A percentile compares a stretch with the other conserved stretches of the same genome.
These are phyloP conservation scores for Coluber constrictor DNA, from an alignment of 2,797 vertebrate species.

Conservation along the genomic window DNA sequence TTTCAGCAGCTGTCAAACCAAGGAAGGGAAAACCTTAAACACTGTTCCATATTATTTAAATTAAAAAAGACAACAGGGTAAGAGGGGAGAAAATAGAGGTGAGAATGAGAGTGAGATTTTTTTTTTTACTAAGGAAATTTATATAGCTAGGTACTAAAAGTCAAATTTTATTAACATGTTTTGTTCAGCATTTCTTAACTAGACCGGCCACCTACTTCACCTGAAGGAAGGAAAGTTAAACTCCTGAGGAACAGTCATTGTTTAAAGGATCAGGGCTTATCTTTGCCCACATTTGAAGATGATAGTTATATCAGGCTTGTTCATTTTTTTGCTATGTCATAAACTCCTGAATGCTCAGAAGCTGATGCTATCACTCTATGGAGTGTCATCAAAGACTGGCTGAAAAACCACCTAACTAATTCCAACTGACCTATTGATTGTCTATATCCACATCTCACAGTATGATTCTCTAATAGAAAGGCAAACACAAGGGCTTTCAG, in stretches of 20 bases:
- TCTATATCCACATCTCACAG: neutral
- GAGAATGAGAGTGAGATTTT: neutral
- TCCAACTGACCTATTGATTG: neutral
- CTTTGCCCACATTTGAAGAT: neutral
- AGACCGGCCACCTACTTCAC: neutral
- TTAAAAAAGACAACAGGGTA: neutral
- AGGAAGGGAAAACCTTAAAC: conserved; percentile 3
- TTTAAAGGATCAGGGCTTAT: neutral
- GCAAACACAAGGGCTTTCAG: too few relatives aligned
- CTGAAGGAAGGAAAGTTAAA: neutral
- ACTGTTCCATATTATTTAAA: neutral
- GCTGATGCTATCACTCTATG: neutral
- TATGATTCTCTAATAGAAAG: neutral
- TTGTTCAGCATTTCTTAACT: neutral
- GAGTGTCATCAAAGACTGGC: neutral
- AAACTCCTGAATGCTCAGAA: neutral
- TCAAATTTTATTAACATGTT: neutral
- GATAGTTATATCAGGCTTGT: neutral
- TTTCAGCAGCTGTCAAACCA: conserved; percentile 6
- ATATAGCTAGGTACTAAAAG: neutral
- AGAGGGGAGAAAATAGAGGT: neutral
- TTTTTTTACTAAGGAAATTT: neutral
- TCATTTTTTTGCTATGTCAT: neutral
- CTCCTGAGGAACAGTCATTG: neutral
- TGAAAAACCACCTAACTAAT: neutral